A percentile compares a stretch with the other conserved stretches of the same genome.
Evolutionary conservation across 2,113 vertebrate species (phyloP).

Genomic region (Poecile atricapillus): DNA sequence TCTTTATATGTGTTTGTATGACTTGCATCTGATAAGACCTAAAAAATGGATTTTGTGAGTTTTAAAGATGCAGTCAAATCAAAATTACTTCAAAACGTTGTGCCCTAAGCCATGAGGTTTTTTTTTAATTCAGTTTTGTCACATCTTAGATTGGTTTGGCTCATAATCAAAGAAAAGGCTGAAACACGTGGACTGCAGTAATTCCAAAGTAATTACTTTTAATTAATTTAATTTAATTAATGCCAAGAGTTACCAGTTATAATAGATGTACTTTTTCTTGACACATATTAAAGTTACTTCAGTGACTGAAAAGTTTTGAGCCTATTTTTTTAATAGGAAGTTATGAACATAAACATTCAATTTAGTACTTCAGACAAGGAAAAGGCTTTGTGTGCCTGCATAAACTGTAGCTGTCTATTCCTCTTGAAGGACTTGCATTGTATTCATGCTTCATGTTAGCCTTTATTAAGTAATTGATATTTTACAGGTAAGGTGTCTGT

Average conservation of each 20-base stretch:
- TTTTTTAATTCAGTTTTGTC: not conserved
- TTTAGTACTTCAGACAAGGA: not conserved
- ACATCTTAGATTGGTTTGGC: not conserved
- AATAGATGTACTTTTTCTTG: not conserved
- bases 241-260: not conserved
- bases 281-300: not conserved
- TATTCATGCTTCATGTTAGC: not conserved
- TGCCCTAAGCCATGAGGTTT: not conserved
- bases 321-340: not conserved
- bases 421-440: not conserved
- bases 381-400: not conserved
- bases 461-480: not conserved
- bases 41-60: not conserved
- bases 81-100: not conserved
- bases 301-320: not conserved
- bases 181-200: not conserved
- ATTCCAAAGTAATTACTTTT: not conserved
- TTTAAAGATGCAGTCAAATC: not conserved
- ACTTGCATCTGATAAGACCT: not conserved
- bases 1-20: not conserved
- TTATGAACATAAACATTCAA: not conserved
- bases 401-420: not conserved
- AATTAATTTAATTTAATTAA: not conserved
- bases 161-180: not conserved
- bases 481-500: not conserved